Conservation (phyloP, 2,113 vertebrate genomes). For the Alectura lathami region DNA sequence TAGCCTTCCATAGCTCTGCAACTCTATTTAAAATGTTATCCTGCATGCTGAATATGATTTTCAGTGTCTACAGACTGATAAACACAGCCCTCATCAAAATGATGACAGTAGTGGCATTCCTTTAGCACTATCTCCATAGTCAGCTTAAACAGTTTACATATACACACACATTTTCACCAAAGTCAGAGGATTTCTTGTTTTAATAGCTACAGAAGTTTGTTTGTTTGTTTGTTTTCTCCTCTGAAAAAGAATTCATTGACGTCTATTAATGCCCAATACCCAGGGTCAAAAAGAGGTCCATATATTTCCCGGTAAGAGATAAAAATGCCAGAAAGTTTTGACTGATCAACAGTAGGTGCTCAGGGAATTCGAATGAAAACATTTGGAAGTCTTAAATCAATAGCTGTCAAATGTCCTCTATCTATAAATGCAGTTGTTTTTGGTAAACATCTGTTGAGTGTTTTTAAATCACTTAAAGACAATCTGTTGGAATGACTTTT, state of each 20-base stretch:
- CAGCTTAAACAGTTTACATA: background rate
- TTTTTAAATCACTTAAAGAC: constrained; percentile 51
- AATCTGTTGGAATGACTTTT: constrained; percentile 3
- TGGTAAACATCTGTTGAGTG: constrained; percentile 24
- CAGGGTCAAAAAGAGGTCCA: background rate
- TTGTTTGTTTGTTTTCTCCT: background rate
- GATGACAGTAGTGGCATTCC: background rate
- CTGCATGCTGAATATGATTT: background rate
- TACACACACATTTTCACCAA: background rate
- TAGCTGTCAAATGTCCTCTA: background rate
- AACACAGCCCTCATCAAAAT: background rate
- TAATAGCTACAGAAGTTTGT: background rate
- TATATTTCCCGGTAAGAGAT: background rate
- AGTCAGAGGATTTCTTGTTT: background rate
- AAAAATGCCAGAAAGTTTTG: background rate
- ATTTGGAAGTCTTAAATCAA: constrained; percentile 27
- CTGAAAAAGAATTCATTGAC: background rate
- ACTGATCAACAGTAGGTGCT: background rate
- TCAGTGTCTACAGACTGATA: background rate
- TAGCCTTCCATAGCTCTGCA: background rate
- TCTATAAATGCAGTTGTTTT: background rate
- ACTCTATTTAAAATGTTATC: background rate
- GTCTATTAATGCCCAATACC: background rate
- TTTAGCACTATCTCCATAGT: background rate
- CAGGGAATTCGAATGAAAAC: constrained; percentile 9